These are phyloP conservation scores for Beris morrisii DNA, from an alignment of 2,888 invertebrate species.

Conservation along the genomic window DNA sequence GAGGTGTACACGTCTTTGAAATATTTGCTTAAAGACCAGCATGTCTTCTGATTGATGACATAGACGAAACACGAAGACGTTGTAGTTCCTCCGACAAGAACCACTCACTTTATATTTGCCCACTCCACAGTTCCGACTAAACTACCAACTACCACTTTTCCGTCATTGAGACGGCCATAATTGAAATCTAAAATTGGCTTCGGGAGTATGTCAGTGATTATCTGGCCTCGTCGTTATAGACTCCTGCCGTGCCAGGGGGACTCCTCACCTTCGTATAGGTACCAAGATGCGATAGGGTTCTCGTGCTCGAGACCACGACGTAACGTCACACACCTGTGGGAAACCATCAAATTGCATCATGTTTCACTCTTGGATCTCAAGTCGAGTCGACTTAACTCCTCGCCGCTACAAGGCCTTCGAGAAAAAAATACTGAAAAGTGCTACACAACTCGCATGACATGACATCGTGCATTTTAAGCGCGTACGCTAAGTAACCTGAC, in stretches of 20 bases:
- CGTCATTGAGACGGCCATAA: slow-evolving; percentile 17
- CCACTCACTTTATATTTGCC: too few relatives aligned
- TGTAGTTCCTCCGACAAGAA: too few relatives aligned
- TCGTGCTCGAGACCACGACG: not conserved
- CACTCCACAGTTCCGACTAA: not conserved
- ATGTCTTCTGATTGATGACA: slow-evolving; percentile 10
- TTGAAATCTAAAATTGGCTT: slow-evolving; percentile 20
- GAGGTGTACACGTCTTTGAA: slow-evolving; percentile 21
- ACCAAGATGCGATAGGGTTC: too few relatives aligned
- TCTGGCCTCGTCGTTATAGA: not conserved
- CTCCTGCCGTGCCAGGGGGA: too few relatives aligned
- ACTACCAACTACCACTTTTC: slow-evolving; percentile 15
- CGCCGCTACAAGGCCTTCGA: too few relatives aligned
- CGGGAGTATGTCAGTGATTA: slow-evolving; percentile 9
- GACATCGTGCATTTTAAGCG: too few relatives aligned
- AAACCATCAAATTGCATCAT: slow-evolving; percentile 12
- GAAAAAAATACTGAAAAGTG: too few relatives aligned
- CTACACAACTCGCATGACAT: too few relatives aligned
- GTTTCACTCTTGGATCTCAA: not conserved
- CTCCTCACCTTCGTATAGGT: too few relatives aligned
- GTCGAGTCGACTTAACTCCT: too few relatives aligned
- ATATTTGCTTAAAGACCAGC: slow-evolving; percentile 14
- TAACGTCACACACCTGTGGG: slow-evolving; percentile 27
- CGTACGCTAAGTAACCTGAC: too few relatives aligned
- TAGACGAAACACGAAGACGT: too few relatives aligned